Base-by-base conservation (phyloP, 2,113 vertebrate species). In the Nymphicus hollandicus region DNA sequence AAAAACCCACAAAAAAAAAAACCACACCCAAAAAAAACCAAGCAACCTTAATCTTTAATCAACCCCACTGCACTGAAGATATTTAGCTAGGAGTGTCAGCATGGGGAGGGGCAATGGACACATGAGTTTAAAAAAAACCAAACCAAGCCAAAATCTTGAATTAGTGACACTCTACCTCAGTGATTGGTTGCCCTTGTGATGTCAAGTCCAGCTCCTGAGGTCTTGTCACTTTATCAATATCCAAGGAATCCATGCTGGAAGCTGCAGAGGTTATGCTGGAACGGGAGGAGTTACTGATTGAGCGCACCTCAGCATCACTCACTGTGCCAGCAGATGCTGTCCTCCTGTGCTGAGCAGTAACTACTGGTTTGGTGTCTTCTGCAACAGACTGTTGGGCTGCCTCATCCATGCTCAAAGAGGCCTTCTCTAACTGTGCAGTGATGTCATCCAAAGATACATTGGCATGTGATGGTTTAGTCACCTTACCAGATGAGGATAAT, bases 361-460 rank as follows among this genome's bases (percentile, higher is more conserved):
- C 97, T 33, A 97, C 93, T 63, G 99, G 96, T 35, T 98, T 99
- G 4, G 65, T 14, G 24, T 98, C 98, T 86, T 98, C 98, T 95
- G 80, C 98, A 90, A 88, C n/a, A 72, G 98, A 99, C 78, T 99
- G 99, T 29, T 99, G 99, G 6, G 99, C 99, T 10, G 99, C 99
- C 91, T 99, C 99, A n/a, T 99, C 99, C 99, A 99, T 99, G 97
- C 99, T 99, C 95, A 99, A 95, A 10, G 99, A 99, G 23, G 99
- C 99, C 97, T 99, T 99, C 95, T 99, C 99, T 95, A 99, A 97
- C 93, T 99, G 99, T 13, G 99, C 99, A 49, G 99, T 99, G 98
- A 99, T 99, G 95, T 99, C 99, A 49, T 99, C 99, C 97, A 99
- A 97, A 66, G 99, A 99, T 89, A 99, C 98, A 64, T 99, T 99